Evolutionary conservation across 2,888 invertebrate species (phyloP).

Genomic region (Amiota minor): DNA sequence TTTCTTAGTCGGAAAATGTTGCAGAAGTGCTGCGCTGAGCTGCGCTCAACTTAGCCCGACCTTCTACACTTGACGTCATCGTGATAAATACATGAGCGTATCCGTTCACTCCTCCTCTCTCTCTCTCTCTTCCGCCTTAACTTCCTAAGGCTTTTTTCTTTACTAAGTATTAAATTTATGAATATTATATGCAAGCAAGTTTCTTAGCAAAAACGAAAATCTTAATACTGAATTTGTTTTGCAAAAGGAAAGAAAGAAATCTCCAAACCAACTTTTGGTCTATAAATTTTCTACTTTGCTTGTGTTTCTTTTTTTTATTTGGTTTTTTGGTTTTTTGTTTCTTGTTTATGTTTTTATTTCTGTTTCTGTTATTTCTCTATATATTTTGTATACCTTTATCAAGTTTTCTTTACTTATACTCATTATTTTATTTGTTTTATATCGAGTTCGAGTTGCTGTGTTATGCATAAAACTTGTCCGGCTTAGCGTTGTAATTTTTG

Average conservation of each 20-base stretch:
- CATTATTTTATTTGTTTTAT: slow-evolving; percentile 45
- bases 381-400: not conserved
- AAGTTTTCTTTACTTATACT: slow-evolving; percentile 44
- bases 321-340: not conserved
- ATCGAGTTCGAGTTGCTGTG: slow-evolving; percentile 36
- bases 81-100: slow-evolving; percentile 47
- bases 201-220: slow-evolving; percentile 36
- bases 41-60: too few species aligned
- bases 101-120: not conserved
- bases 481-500: slow-evolving; percentile 43
- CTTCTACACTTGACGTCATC: slow-evolving; percentile 49
- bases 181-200: slow-evolving; percentile 58
- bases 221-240: not conserved
- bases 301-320: not conserved
- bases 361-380: not conserved
- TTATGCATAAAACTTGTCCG: not conserved
- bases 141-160: not conserved
- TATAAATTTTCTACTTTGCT: slow-evolving; percentile 21
- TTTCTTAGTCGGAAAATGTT: slow-evolving; percentile 50
- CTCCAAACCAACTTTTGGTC: slow-evolving; percentile 18
- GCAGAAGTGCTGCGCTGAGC: slow-evolving; percentile 33
- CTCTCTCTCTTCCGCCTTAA: not conserved
- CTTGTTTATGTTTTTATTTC: slow-evolving; percentile 1
- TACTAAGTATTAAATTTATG: slow-evolving; percentile 60
- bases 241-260: not conserved